Conservation (phyloP, 2,797 vertebrate genomes). For the Gadopsis bispinosus region DNA sequence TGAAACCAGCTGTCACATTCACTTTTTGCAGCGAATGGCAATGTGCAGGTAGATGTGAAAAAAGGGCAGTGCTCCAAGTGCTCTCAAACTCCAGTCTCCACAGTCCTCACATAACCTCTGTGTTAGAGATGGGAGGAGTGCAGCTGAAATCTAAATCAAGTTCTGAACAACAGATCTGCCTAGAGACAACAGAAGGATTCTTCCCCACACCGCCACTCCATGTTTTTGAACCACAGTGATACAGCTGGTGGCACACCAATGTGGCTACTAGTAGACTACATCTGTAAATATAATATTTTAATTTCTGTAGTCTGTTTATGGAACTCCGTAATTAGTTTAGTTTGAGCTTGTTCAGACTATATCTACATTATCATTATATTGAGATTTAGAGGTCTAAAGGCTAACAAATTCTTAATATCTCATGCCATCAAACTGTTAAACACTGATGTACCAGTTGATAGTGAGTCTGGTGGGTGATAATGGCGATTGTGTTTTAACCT, state of each 20-base stretch:
- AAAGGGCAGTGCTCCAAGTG: slow-evolving; percentile 3
- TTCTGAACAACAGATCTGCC: slow-evolving; percentile 25
- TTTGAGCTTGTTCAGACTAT: slow-evolving; percentile 10
- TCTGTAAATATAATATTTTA: background rate
- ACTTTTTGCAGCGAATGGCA: slow-evolving; percentile 1
- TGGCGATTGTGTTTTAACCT: background rate
- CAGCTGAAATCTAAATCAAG: slow-evolving; percentile 39
- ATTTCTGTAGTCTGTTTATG: background rate
- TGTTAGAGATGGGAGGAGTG: slow-evolving; percentile 17
- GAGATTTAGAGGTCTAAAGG: background rate
- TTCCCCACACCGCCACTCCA: background rate
- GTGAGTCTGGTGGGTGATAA: background rate
- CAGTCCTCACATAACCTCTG: slow-evolving; percentile 34
- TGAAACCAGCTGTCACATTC: slow-evolving; percentile 15
- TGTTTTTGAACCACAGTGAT: slow-evolving; percentile 11
- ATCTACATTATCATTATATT: background rate
- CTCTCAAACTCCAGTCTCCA: slow-evolving; percentile 14
- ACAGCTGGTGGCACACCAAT: slow-evolving; percentile 1
- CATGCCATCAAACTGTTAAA: background rate
- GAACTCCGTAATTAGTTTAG: background rate
- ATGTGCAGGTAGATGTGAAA: slow-evolving; percentile 24
- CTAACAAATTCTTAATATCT: background rate
- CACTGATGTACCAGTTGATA: background rate
- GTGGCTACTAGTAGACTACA: background rate
- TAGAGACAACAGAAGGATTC: slow-evolving; percentile 5